Conservation (phyloP, 30 jellyfish, hydroid and myxozoan genomes). For the Hydra vulgaris region DNA sequence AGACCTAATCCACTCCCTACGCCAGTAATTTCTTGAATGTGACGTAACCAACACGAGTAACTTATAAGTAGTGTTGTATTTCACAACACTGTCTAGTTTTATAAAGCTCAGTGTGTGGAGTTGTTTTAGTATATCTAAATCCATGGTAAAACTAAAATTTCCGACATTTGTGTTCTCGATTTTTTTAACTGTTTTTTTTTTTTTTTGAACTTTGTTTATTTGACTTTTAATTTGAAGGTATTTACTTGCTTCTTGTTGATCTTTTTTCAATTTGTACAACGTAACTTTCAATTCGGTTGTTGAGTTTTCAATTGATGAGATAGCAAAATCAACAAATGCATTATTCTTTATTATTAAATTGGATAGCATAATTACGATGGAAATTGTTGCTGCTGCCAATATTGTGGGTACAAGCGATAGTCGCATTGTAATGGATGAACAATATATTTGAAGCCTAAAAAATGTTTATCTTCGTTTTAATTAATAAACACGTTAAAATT, state of each 20-base stretch:
- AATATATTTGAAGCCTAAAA: too few relatives aligned
- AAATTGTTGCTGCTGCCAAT: neutral
- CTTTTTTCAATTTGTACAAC: neutral
- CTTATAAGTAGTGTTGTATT: neutral
- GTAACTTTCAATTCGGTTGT: neutral
- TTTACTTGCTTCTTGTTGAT: neutral
- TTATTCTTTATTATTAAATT: neutral
- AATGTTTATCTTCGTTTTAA: too few relatives aligned
- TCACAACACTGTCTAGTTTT: neutral
- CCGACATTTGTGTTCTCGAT: too few relatives aligned
- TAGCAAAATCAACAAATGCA: neutral
- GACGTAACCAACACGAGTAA: constrained; percentile 11
- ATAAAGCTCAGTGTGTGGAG: neutral
- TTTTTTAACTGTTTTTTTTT: too few relatives aligned
- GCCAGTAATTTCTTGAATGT: constrained; percentile 12
- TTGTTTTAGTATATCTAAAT: neutral
- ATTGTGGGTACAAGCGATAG: too few relatives aligned
- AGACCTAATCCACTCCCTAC: constrained; percentile 6
- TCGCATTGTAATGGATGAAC: too few relatives aligned
- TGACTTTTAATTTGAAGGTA: neutral
- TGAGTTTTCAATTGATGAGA: neutral
- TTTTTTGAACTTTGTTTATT: too few relatives aligned
- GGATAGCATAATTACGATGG: neutral
- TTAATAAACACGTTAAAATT: too few relatives aligned
- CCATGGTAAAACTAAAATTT: neutral